A percentile compares a stretch with the other conserved stretches of the same genome.
Evolutionary conservation across 2,797 vertebrate genomes (phyloP).

Genomic region (Benthosema pterotum): DNA sequence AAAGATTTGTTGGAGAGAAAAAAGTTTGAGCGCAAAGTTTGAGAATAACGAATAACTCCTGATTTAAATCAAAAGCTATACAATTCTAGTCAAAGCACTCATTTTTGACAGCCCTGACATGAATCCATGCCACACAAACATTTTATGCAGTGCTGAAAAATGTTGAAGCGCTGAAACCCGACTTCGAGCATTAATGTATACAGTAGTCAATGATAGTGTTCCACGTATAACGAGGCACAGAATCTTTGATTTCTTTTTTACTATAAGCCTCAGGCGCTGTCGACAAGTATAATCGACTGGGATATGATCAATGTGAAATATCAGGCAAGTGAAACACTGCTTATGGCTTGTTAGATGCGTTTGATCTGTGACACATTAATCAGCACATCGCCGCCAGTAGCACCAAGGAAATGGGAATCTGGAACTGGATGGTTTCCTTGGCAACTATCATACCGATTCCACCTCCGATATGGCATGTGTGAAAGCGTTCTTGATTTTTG

Average conservation of each 20-base stretch:
- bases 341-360: constrained; percentile 65
- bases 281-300: constrained; percentile 39
- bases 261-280: constrained; percentile 55
- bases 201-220: constrained; percentile 33
- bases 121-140: no score
- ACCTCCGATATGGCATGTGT: constrained; percentile 10
- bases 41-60: no score
- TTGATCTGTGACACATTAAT: constrained; percentile 75
- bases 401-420: constrained; percentile 63
- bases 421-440: constrained; percentile 71
- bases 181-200: constrained; percentile 32
- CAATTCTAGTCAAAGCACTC: no score
- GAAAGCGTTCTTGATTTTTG: not conserved
- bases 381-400: constrained; percentile 67
- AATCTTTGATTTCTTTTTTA: constrained; percentile 46
- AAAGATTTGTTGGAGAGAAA: no score
- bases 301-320: constrained; percentile 67
- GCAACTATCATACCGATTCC: constrained; percentile 65
- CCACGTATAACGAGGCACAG: constrained; percentile 48
- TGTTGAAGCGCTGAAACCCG: constrained; percentile 29
- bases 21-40: no score
- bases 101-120: no score
- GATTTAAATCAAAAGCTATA: no score
- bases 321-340: constrained; percentile 50
- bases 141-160: no score